Percentiles rank a stretch among this genome's conserved stretches.
These are phyloP conservation scores for Chlorospingus semifuscus DNA, from an alignment of 2,797 vertebrate species.

Conservation along the genomic window DNA sequence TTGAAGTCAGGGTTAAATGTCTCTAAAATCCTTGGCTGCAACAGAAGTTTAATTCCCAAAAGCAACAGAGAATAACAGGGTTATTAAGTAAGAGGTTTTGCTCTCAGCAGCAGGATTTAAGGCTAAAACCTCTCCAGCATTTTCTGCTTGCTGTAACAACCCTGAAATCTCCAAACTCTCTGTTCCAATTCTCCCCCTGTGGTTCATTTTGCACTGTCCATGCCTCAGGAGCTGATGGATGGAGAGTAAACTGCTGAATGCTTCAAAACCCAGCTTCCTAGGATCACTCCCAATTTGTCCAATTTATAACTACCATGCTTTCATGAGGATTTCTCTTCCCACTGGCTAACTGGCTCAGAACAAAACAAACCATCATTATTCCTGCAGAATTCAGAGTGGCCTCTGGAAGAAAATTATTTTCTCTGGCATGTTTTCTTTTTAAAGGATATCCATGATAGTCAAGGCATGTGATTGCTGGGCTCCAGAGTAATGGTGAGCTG, in stretches of 20 bases:
- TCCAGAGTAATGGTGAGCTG: not conserved
- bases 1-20: not conserved
- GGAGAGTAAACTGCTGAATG: not conserved
- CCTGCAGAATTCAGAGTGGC: not conserved
- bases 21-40: not conserved
- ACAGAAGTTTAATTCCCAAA: not conserved
- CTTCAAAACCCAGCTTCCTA: not conserved
- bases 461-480: not conserved
- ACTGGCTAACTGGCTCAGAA: not conserved
- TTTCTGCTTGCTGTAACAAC: not conserved
- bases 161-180: fast-evolving
- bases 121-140: not conserved
- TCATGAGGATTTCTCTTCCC: not conserved
- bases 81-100: not conserved
- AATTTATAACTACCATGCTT: not conserved
- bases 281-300: not conserved
- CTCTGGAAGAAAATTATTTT: not conserved
- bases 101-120: not conserved
- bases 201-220: not conserved
- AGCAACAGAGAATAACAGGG: fast-evolving
- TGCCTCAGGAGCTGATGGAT: not conserved
- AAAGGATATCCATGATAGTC: not conserved
- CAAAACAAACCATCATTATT: not conserved
- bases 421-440: not conserved
- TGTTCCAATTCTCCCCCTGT: not conserved